phyloP scores from a whole-genome alignment of 2,888 invertebrate genomes.

The Halocaridina rubra region DNA sequence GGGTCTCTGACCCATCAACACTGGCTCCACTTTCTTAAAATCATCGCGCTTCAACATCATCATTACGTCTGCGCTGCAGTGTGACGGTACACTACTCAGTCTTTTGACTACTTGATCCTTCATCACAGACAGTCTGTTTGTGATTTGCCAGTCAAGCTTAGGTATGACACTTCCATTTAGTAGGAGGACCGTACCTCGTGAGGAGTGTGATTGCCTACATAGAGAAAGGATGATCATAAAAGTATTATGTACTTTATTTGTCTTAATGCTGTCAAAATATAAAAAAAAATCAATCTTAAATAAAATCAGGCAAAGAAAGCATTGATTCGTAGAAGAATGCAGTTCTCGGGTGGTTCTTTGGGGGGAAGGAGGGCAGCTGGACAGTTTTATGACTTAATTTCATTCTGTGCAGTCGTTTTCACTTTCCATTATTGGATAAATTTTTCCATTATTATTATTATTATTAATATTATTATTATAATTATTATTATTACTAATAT shows the following conservation, averaged over 20 bases:
- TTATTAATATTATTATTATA: too few species aligned
- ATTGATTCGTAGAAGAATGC: too few species aligned
- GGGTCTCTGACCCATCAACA: conserved; percentile 56
- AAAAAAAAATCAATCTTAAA: too few species aligned
- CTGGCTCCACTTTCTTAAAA: conserved; percentile 60
- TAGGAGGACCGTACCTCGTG: conserved; percentile 41
- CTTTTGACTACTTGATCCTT: conserved; percentile 52
- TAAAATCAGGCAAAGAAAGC: too few species aligned
- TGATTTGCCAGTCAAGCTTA: conserved; percentile 45
- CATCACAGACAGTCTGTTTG: conserved; percentile 45
- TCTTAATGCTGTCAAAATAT: too few species aligned
- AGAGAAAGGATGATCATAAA: too few species aligned
- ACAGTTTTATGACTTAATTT: conserved; percentile 38
- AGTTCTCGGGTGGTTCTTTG: conserved; percentile 52
- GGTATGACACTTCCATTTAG: conserved; percentile 35
- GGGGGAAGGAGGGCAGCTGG: conserved; percentile 43
- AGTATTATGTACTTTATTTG: too few species aligned
- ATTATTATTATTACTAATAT: too few species aligned
- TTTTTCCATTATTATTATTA: too few species aligned
- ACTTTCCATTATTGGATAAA: too few species aligned
- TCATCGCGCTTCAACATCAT: conserved; percentile 51
- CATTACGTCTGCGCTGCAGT: conserved; percentile 43
- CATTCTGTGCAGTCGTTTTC: conserved; percentile 30
- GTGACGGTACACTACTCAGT: conserved; percentile 54
- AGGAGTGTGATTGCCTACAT: conserved; percentile 41